A percentile compares a stretch with the other conserved stretches of the same genome.
These are phyloP conservation scores for Phainopepla nitens DNA, from an alignment of 2,113 vertebrate species.

Conservation along the genomic window DNA sequence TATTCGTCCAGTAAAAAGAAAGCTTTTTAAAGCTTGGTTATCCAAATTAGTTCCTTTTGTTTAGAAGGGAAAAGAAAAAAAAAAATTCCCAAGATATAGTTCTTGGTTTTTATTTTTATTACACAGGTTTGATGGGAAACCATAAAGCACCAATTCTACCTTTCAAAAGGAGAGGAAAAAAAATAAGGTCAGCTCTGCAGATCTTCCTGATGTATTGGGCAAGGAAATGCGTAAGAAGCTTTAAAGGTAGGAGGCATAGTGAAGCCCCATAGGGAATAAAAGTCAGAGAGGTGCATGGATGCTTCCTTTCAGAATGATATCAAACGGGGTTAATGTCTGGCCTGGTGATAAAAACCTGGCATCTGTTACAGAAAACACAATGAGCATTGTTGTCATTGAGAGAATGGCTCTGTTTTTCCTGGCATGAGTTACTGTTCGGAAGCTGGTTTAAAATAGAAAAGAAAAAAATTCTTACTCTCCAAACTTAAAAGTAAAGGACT, in stretches of 20 bases:
- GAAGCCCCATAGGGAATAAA: neutral
- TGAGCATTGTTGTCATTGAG: slow-evolving; percentile 73
- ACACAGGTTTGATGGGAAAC: neutral
- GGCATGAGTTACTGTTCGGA: slow-evolving; percentile 66
- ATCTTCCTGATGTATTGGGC: neutral
- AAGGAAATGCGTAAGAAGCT: slow-evolving; percentile 23
- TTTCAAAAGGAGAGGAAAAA: neutral
- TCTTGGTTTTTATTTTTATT: neutral
- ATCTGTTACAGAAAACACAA: slow-evolving; percentile 67
- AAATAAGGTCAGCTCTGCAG: neutral
- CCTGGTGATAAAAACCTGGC: slow-evolving; percentile 68
- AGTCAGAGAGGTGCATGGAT: slow-evolving; percentile 26
- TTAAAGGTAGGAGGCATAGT: slow-evolving; percentile 6
- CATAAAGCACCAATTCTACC: neutral
- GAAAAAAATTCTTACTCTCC: slow-evolving; percentile 50
- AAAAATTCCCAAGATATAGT: neutral
- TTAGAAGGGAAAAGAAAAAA: neutral
- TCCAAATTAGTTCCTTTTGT: neutral
- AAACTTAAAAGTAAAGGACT: slow-evolving; percentile 29
- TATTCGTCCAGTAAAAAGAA: neutral
- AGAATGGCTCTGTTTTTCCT: slow-evolving; percentile 76
- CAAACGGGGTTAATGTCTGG: slow-evolving; percentile 69
- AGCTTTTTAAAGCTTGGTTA: neutral
- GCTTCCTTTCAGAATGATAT: slow-evolving; percentile 57
- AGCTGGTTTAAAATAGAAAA: slow-evolving; percentile 67